phyloP scores from a whole-genome alignment of 2,113 vertebrate genomes.

The Helogale parvula region DNA sequence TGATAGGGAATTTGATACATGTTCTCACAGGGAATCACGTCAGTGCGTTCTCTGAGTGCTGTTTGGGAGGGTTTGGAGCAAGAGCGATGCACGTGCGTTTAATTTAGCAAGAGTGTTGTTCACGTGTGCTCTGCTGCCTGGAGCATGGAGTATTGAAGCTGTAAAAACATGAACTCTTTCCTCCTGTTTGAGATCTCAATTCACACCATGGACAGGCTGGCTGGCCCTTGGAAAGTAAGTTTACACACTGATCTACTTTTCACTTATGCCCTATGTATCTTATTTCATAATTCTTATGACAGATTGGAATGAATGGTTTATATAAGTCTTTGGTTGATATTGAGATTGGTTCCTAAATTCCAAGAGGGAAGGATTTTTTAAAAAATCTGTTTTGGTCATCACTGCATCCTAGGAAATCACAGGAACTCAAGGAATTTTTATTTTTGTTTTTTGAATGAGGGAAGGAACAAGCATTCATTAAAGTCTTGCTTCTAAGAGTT shows the following conservation, averaged over 20 bases:
- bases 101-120: slow-evolving; percentile 54
- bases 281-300: slow-evolving; percentile 33
- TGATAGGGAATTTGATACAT: slow-evolving; percentile 38
- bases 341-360: not conserved
- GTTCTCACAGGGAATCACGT: not conserved
- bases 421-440: not conserved
- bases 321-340: not conserved
- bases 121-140: slow-evolving; percentile 22
- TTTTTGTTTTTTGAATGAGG: not conserved
- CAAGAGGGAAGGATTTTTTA: not conserved
- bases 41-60: not conserved
- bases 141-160: slow-evolving; percentile 29
- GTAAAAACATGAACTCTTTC: slow-evolving; percentile 46
- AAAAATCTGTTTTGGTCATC: not conserved
- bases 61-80: slow-evolving; percentile 17
- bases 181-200: slow-evolving; percentile 59
- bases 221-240: not conserved
- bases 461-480: not conserved
- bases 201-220: not conserved
- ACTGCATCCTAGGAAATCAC: not conserved
- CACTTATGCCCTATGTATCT: not conserved
- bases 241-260: not conserved
- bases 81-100: slow-evolving; percentile 25
- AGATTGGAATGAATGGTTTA: not conserved
- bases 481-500: not conserved